Evolutionary conservation across 2,888 invertebrate species (phyloP), one percentile per base, ranked within the genome.

Genomic region (Philopedon plagiatum): DNA sequence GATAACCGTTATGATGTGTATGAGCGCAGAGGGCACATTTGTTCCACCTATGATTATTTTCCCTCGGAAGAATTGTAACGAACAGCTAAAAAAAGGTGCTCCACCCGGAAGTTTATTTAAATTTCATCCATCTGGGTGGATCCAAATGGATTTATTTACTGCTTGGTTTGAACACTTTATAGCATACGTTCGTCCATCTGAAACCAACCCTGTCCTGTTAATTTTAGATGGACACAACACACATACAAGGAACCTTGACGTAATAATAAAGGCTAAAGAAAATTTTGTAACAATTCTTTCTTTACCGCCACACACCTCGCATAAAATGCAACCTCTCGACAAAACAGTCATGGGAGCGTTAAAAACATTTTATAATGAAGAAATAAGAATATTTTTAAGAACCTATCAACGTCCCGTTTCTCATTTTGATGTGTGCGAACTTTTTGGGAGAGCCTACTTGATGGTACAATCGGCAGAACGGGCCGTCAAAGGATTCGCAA

Each of bases 141-240:
- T 49, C 2, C 63, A 63, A 18, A 63, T n/a, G n/a, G n/a, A n/a
- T n/a, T n/a, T n/a, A n/a, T 51, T 63, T 21, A 46, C 29, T 5
- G 26, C 9, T 5, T 51, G 63, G 63, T 63, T 63, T 51, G 13
- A 51, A 5, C 46, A 51, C 13, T 64, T 54, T 34, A 32, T 64
- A 13, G 34, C 34, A 39, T 5, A 54, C 5, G 34, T 21, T n/a
- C 9, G 21, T 4, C 64, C 64, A 4, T 13, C 56, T 41, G 13
- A 39, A 37, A 23, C 37, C 8, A 46, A 62, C 26, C 62, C 49
- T 5, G 15, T 64, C 5, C 37, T 64, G 11, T 26, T 64, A 2
- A 29, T 64, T 9, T 19, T 63, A 26, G 64, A 64, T 39, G 64
- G 65, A 39, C 65, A 65, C 23, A 15, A 34, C 15, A 65, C 65